Evolutionary conservation across 2,113 vertebrate species (phyloP).

Genomic region (Chaetodon trifascialis): DNA sequence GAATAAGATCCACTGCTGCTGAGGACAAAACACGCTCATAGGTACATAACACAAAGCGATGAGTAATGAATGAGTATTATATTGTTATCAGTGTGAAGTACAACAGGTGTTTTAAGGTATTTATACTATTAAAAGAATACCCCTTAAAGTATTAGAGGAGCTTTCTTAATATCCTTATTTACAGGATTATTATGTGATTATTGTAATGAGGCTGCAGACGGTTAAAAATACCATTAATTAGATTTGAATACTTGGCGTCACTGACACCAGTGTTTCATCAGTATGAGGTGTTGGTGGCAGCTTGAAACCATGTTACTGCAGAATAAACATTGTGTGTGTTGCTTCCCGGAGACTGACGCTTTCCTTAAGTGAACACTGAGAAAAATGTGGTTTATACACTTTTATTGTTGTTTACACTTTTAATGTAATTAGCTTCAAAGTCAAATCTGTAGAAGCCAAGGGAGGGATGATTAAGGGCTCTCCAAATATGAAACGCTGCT

Average conservation of each 20-base stretch:
- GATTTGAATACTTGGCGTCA: neutral
- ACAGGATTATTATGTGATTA: neutral
- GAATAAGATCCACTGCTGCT: neutral
- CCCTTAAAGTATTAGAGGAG: no score
- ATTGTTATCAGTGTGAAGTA: neutral
- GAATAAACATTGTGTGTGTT: neutral
- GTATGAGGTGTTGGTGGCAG: neutral
- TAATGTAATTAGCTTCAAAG: neutral
- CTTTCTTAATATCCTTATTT: neutral
- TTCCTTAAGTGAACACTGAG: neutral
- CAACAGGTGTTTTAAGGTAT: neutral
- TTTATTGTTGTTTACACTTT: neutral
- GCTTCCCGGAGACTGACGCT: neutral
- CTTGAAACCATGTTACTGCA: neutral
- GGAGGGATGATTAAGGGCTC: neutral
- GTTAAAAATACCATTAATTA: conserved; percentile 1
- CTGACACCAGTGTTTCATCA: neutral
- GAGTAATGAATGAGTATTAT: neutral
- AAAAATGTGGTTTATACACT: neutral
- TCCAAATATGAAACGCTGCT: conserved; percentile 2
- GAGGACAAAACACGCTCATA: neutral
- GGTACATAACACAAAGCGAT: neutral
- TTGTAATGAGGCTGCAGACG: neutral
- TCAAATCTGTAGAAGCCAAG: conserved; percentile 22
- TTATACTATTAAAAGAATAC: neutral